phyloP scores from a whole-genome alignment of 2,797 vertebrate species.

The Gorsachius magnificus region DNA sequence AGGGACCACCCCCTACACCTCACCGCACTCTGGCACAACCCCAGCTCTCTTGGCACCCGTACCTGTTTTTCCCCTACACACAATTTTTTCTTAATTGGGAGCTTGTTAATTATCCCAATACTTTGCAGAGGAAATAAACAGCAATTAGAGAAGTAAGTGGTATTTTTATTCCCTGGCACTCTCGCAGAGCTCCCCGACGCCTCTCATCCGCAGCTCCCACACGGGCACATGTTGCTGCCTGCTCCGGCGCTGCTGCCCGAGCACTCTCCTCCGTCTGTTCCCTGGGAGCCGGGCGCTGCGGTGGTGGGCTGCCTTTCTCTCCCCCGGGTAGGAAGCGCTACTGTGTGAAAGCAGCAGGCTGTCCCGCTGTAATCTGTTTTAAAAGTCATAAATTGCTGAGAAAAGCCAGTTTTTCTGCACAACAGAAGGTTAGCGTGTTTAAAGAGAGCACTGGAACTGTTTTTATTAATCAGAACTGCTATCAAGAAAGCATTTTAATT shows the following conservation, averaged over 20 bases:
- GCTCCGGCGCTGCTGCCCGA: background rate
- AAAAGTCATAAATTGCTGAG: slow-evolving; percentile 64
- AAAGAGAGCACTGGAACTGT: slow-evolving; percentile 73
- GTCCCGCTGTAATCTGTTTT: slow-evolving; percentile 44
- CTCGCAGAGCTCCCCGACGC: background rate
- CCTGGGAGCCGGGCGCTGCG: background rate
- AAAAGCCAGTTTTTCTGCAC: slow-evolving; percentile 63
- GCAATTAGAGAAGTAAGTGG: slow-evolving; percentile 66
- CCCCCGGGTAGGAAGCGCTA: slow-evolving; percentile 12
- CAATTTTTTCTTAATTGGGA: slow-evolving; percentile 65
- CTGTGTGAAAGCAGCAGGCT: slow-evolving; percentile 43
- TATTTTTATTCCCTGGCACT: slow-evolving; percentile 59
- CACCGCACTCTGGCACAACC: background rate
- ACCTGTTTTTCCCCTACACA: slow-evolving; percentile 23
- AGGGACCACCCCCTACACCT: background rate
- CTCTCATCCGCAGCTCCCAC: slow-evolving; percentile 29
- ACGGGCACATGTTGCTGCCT: slow-evolving; percentile 32
- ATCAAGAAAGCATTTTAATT: slow-evolving; percentile 80
- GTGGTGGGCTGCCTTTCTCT: slow-evolving; percentile 7
- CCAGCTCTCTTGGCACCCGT: background rate
- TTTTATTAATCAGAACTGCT: slow-evolving; percentile 79
- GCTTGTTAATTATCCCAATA: slow-evolving; percentile 68
- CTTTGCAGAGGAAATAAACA: slow-evolving; percentile 71
- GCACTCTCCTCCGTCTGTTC: slow-evolving; percentile 26
- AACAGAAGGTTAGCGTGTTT: slow-evolving; percentile 75